Evolutionary conservation across 2,113 vertebrate species (phyloP).

Genomic region (Pitta sordida): DNA sequence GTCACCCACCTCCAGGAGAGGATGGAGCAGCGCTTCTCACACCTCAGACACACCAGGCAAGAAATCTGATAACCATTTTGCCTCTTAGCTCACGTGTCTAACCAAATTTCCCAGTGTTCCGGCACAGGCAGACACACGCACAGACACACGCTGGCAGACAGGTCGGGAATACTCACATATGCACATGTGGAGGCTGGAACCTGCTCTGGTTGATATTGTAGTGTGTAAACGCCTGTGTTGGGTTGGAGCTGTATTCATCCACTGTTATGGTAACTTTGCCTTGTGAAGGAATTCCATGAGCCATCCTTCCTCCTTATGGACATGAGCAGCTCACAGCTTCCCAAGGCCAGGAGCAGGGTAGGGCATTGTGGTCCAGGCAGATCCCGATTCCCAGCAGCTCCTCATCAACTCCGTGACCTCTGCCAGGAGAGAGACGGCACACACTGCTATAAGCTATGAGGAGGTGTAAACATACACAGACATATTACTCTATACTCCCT

Average conservation of each 20-base stretch:
- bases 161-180: constrained; percentile 85
- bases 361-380: constrained; percentile 83
- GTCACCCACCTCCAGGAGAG: background rate
- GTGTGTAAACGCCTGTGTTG: constrained; percentile 96
- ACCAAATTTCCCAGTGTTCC: fast-evolving
- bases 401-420: constrained; percentile 71
- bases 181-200: constrained; percentile 97
- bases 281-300: constrained; percentile 92
- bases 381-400: constrained; percentile 65
- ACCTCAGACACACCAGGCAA: fast-evolving
- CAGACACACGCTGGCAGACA: background rate
- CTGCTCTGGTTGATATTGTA: constrained; percentile 99
- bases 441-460: background rate
- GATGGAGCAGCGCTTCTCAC: background rate
- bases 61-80: fast-evolving
- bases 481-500: fast-evolving
- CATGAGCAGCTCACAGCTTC: constrained; percentile 91
- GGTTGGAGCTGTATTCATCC: constrained; percentile 99
- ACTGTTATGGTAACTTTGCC: constrained; percentile 95
- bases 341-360: constrained; percentile 73
- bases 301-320: constrained; percentile 92
- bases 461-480: background rate
- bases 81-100: fast-evolving
- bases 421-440: constrained; percentile 40
- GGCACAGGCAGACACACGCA: background rate